These are phyloP conservation scores for Actinostola sp. DNA, from an alignment of 92 coral and sea anemone genomes.

Conservation along the genomic window DNA sequence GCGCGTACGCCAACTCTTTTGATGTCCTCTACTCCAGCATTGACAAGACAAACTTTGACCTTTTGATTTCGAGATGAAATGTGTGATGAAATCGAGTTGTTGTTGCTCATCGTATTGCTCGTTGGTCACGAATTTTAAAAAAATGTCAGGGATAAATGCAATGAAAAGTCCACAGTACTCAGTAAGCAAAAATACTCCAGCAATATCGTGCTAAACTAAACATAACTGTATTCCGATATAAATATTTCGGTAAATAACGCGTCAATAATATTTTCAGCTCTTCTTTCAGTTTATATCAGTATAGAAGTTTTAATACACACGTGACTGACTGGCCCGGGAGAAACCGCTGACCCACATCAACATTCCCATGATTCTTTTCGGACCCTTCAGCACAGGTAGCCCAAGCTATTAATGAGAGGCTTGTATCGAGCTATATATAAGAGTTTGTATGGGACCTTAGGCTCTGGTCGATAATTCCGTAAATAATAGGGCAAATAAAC, in stretches of 20 bases:
- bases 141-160: too few relatives aligned
- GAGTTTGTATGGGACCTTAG: too few relatives aligned
- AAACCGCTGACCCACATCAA: not conserved
- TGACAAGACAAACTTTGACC: slow-evolving; percentile 16
- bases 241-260: not conserved
- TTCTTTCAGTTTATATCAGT: not conserved
- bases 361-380: not conserved
- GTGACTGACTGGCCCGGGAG: not conserved
- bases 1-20: slow-evolving; percentile 51
- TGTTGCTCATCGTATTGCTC: not conserved
- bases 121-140: not conserved
- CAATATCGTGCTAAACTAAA: too few relatives aligned
- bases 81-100: not conserved
- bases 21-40: slow-evolving; percentile 30
- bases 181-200: too few relatives aligned
- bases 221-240: not conserved
- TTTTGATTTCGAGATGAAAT: not conserved
- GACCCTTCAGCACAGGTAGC: too few relatives aligned
- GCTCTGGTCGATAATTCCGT: too few relatives aligned
- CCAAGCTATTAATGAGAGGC: too few relatives aligned
- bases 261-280: too few relatives aligned
- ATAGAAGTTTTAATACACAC: not conserved
- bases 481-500: too few relatives aligned
- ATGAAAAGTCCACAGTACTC: too few relatives aligned
- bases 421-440: too few relatives aligned